A percentile compares a stretch with the other conserved stretches of the same genome.
Conservation (phyloP, 2,113 vertebrate genomes). For the Gymnarchus niloticus region DNA sequence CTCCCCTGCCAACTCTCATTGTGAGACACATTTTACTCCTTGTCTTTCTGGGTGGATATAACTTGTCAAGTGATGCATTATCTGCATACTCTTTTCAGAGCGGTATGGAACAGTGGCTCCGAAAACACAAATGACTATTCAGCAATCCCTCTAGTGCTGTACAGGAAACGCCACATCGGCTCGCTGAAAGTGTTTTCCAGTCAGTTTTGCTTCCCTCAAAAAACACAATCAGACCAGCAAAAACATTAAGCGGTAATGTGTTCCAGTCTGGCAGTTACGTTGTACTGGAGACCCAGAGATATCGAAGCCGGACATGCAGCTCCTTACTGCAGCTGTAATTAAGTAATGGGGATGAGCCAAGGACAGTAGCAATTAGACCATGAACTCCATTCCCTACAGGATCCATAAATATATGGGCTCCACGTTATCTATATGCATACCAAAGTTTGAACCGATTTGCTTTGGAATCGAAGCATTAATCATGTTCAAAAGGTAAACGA, state of each 20-base stretch:
- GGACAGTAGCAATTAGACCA: neutral
- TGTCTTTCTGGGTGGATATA: neutral
- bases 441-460: neutral
- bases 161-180: neutral
- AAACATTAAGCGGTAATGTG: neutral
- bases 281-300: neutral
- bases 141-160: neutral
- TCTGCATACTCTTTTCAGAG: neutral
- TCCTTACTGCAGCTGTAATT: neutral
- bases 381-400: neutral
- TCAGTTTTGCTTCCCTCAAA: slow-evolving; percentile 5
- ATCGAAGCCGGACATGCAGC: neutral
- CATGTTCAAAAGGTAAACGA: slow-evolving; percentile 16
- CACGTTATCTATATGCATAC: neutral
- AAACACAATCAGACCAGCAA: neutral
- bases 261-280: neutral
- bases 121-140: neutral
- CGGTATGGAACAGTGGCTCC: neutral
- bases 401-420: neutral
- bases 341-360: neutral
- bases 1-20: neutral
- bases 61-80: too few relatives aligned
- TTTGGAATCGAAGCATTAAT: slow-evolving; percentile 19
- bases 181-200: neutral
- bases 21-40: neutral